These are phyloP conservation scores for Pammene aurita DNA, from an alignment of 2,888 invertebrate species.

Conservation along the genomic window DNA sequence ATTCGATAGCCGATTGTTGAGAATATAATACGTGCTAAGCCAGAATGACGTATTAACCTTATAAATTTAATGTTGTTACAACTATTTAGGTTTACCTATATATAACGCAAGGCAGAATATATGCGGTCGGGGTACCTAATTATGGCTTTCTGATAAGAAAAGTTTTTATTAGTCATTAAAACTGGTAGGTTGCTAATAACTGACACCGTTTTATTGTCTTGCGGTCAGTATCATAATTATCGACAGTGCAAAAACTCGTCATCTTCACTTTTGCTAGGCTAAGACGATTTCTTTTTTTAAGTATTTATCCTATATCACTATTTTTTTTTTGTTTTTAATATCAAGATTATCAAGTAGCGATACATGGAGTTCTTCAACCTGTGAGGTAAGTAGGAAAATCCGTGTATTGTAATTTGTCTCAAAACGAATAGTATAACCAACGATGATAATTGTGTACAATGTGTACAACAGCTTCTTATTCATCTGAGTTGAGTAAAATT, in stretches of 20 bases:
- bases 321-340: too few species aligned
- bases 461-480: too few species aligned
- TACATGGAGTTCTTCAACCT: too few species aligned
- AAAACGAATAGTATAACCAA: too few species aligned
- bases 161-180: slow-evolving; percentile 19
- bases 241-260: neutral
- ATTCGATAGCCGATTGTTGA: slow-evolving; percentile 40
- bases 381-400: too few species aligned
- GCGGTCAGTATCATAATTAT: neutral
- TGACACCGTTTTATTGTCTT: slow-evolving; percentile 23
- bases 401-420: too few species aligned
- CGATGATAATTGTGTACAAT: too few species aligned
- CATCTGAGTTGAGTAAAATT: too few species aligned
- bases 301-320: too few species aligned
- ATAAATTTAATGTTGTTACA: neutral
- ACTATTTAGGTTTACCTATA: neutral
- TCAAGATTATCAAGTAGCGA: too few species aligned
- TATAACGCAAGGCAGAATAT: slow-evolving; percentile 12
- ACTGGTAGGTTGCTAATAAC: slow-evolving; percentile 24
- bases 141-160: slow-evolving; percentile 25
- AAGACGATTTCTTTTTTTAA: neutral
- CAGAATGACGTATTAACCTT: slow-evolving; percentile 11
- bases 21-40: slow-evolving; percentile 29
- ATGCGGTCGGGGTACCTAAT: slow-evolving; percentile 22
- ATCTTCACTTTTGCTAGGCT: neutral